These are phyloP conservation scores for Bombus affinis DNA, from an alignment of 1,140 invertebrate genomes.

Conservation along the genomic window DNA sequence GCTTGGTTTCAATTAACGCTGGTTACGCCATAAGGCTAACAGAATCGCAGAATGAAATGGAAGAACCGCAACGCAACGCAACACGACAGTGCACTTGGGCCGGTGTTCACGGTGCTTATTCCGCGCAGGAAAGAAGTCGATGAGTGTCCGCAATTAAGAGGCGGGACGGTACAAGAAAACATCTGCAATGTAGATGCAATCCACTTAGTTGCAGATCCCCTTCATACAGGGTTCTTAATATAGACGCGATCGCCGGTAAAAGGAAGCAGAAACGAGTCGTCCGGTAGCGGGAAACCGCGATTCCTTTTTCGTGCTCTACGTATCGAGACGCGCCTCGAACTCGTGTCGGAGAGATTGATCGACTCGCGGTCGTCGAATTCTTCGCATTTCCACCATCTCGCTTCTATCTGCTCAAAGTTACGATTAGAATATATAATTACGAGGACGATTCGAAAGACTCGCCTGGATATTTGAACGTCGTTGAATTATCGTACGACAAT, in stretches of 20 bases:
- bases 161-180: conserved; percentile 34
- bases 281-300: conserved; percentile 42
- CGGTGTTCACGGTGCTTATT: conserved; percentile 19
- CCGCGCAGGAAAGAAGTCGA: conserved; percentile 22
- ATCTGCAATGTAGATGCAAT: conserved; percentile 53
- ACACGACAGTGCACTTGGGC: background rate
- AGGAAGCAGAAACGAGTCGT: conserved; percentile 38
- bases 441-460: too few species aligned
- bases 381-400: background rate
- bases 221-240: conserved; percentile 40
- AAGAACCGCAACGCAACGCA: background rate
- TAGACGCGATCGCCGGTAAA: conserved; percentile 43
- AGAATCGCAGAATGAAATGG: conserved; percentile 16
- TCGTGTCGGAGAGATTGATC: background rate
- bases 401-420: too few species aligned
- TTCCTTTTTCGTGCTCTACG: conserved; percentile 27
- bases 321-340: background rate
- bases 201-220: conserved; percentile 25
- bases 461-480: too few species aligned
- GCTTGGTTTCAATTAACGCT: background rate
- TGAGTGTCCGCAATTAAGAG: conserved; percentile 49
- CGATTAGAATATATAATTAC: too few species aligned
- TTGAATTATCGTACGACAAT: too few species aligned
- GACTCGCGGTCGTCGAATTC: background rate
- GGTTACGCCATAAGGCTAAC: background rate